Conservation (phyloP, 2,888 invertebrate genomes). For the Eupeodes luniger region DNA sequence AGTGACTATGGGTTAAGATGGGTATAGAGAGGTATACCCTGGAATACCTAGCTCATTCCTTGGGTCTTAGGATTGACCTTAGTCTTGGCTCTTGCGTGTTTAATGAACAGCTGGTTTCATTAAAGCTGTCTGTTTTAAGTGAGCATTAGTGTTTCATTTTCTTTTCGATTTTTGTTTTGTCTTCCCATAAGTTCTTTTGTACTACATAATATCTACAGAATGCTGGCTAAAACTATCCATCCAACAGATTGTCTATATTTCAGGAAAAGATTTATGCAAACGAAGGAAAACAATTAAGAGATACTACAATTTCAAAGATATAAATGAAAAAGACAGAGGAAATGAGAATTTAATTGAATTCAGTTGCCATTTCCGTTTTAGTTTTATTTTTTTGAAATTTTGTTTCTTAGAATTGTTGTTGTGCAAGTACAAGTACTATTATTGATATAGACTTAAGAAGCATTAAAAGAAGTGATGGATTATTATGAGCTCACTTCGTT, state of each 20-base stretch:
- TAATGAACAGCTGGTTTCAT: slow-evolving; percentile 68
- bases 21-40: not conserved
- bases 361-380: slow-evolving; percentile 39
- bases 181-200: not conserved
- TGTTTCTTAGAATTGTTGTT: not conserved
- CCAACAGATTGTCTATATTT: slow-evolving; percentile 41
- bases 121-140: slow-evolving; percentile 59
- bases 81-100: slow-evolving; percentile 43
- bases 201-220: slow-evolving; percentile 14
- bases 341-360: slow-evolving; percentile 73
- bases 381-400: not conserved
- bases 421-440: no score
- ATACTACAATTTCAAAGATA: slow-evolving; percentile 47
- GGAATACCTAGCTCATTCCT: slow-evolving; percentile 40
- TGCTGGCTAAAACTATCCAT: not conserved
- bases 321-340: slow-evolving; percentile 39
- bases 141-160: slow-evolving; percentile 56
- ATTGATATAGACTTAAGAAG: no score
- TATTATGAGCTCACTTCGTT: no score
- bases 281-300: slow-evolving; percentile 19
- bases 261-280: slow-evolving; percentile 54
- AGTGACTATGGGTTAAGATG: not conserved
- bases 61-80: slow-evolving; percentile 42
- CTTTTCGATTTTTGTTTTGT: slow-evolving; percentile 12
- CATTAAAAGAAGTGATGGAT: no score